Percentiles rank a stretch among this genome's conserved stretches.
Evolutionary conservation across 1,140 invertebrate genomes (phyloP).

Genomic region (Trissolcus basalis): DNA sequence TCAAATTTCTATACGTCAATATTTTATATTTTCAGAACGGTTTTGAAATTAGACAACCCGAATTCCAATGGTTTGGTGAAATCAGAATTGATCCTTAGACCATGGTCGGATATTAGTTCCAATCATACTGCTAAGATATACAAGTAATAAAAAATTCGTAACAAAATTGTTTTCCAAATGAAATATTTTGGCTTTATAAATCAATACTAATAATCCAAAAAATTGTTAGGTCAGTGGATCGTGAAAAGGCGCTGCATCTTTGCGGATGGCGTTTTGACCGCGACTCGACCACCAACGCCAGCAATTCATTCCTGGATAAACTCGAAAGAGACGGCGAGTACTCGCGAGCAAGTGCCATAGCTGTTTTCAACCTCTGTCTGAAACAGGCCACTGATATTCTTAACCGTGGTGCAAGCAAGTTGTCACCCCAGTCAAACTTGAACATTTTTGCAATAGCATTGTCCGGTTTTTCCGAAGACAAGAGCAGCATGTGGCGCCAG

Average conservation of each 20-base stretch:
- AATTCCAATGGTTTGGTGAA: conserved; percentile 67
- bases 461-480: conserved; percentile 90
- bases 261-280: conserved; percentile 91
- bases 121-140: conserved; percentile 73
- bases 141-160: conserved; percentile 59
- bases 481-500: conserved; percentile 88
- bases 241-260: conserved; percentile 86
- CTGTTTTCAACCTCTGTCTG: conserved; percentile 92
- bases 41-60: conserved; percentile 71
- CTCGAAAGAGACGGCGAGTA: conserved; percentile 81
- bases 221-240: conserved; percentile 82
- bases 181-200: too few species aligned
- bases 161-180: too few species aligned
- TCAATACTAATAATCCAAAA: too few species aligned
- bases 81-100: conserved; percentile 68
- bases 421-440: conserved; percentile 67
- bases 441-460: conserved; percentile 92
- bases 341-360: conserved; percentile 91
- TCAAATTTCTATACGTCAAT: conserved; percentile 1
- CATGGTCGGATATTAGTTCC: conserved; percentile 73
- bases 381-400: conserved; percentile 90
- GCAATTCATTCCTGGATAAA: conserved; percentile 77
- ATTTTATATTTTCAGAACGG: conserved; percentile 61
- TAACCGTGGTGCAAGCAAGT: conserved; percentile 79
- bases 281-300: conserved; percentile 75